Evolutionary conservation across 1,140 invertebrate species (phyloP).

Genomic region (Saccostrea cuccullata): DNA sequence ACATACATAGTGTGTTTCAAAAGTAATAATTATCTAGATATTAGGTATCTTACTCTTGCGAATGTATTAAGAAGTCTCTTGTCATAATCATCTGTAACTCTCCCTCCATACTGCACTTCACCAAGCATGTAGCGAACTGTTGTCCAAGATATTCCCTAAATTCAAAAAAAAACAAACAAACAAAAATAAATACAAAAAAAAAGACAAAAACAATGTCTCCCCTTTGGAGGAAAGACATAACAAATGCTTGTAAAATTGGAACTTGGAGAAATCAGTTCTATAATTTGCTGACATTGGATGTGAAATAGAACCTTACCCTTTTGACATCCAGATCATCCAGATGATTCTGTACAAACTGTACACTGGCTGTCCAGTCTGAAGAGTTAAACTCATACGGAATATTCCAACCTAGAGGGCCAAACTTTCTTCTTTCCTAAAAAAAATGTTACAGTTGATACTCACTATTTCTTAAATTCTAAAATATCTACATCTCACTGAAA

Average conservation of each 20-base stretch:
- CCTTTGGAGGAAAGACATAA: too few species aligned
- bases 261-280: neutral
- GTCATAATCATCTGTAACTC: slow-evolving; percentile 97
- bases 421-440: slow-evolving; percentile 77
- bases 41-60: slow-evolving; percentile 63
- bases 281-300: neutral
- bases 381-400: slow-evolving; percentile 95
- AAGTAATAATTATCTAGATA: too few species aligned
- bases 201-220: neutral
- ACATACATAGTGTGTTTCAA: too few species aligned
- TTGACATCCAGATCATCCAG: slow-evolving; percentile 97
- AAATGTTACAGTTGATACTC: neutral
- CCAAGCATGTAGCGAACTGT: slow-evolving; percentile 87
- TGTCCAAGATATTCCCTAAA: slow-evolving; percentile 94
- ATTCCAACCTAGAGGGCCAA: slow-evolving; percentile 79
- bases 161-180: neutral
- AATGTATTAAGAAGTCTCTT: slow-evolving; percentile 93
- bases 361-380: slow-evolving; percentile 94
- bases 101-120: slow-evolving; percentile 96
- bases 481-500: neutral
- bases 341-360: slow-evolving; percentile 97
- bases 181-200: neutral
- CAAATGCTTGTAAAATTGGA: too few species aligned
- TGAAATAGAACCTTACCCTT: slow-evolving; percentile 81
- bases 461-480: neutral